Evolutionary conservation across 2,888 invertebrate species (phyloP).

Genomic region (Drosophila parthenogenetica): DNA sequence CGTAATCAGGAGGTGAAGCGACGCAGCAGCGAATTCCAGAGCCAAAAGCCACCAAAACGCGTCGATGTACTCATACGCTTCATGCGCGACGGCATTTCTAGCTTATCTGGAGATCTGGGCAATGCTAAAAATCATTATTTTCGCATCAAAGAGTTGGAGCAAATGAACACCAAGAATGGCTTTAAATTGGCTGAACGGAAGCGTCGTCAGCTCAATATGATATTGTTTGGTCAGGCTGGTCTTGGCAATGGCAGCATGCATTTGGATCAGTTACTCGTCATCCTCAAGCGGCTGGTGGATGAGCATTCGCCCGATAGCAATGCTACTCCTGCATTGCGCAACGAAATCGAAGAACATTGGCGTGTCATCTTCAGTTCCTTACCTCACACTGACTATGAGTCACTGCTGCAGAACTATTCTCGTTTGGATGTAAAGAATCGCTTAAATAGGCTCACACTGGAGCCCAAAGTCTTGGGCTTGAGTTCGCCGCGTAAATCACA

Average conservation of each 20-base stretch:
- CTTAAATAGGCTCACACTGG: slow-evolving; percentile 72
- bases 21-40: slow-evolving; percentile 65
- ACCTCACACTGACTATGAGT: slow-evolving; percentile 81
- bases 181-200: slow-evolving; percentile 85
- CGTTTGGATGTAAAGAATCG: slow-evolving; percentile 73
- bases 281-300: slow-evolving; percentile 73
- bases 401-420: slow-evolving; percentile 75
- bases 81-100: slow-evolving; percentile 79
- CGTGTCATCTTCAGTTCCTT: slow-evolving; percentile 86
- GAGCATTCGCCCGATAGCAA: slow-evolving; percentile 74
- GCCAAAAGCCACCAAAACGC: slow-evolving; percentile 80
- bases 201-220: slow-evolving; percentile 86
- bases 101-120: slow-evolving; percentile 84
- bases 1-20: slow-evolving; percentile 80
- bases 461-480: slow-evolving; percentile 74
- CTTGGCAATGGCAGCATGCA: slow-evolving; percentile 86
- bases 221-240: slow-evolving; percentile 87
- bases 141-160: slow-evolving; percentile 85
- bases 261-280: slow-evolving; percentile 85
- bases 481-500: slow-evolving; percentile 47
- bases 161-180: slow-evolving; percentile 85
- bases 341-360: slow-evolving; percentile 86
- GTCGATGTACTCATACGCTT: slow-evolving; percentile 81
- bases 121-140: slow-evolving; percentile 86
- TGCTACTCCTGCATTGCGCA: slow-evolving; percentile 85